Evolutionary conservation across 2,888 invertebrate genomes (phyloP).

Genomic region (Poecilobothrus nobilitatus): DNA sequence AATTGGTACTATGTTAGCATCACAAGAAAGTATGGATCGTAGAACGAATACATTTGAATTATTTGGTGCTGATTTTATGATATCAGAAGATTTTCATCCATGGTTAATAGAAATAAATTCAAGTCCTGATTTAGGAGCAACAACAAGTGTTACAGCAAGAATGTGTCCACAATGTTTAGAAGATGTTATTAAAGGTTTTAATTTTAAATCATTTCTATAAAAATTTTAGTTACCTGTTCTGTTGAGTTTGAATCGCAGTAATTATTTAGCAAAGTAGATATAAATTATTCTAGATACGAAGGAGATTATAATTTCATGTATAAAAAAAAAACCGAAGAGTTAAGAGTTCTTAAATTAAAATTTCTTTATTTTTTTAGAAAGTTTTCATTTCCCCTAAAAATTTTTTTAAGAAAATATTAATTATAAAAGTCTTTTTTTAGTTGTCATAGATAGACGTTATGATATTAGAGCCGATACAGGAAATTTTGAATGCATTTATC

Average conservation of each 20-base stretch:
- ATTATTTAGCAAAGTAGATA: not conserved
- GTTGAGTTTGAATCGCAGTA: not conserved
- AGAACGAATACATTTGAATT: constrained; percentile 77
- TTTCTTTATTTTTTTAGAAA: not conserved
- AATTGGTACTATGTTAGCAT: constrained; percentile 73
- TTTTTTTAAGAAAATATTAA: too few species aligned
- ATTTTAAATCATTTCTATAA: too few species aligned
- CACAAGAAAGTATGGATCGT: constrained; percentile 77
- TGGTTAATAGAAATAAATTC: constrained; percentile 95
- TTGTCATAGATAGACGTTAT: constrained; percentile 64
- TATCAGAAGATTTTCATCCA: constrained; percentile 76
- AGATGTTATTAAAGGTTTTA: constrained; percentile 79
- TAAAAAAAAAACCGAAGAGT: too few species aligned
- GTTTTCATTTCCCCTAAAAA: not conserved
- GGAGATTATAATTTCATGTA: too few species aligned
- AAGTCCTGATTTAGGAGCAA: constrained; percentile 84
- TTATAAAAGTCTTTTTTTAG: constrained; percentile 45
- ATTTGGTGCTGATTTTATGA: constrained; percentile 93
- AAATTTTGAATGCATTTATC: constrained; percentile 69
- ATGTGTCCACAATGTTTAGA: constrained; percentile 82
- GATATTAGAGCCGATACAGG: constrained; percentile 71
- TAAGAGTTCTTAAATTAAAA: too few species aligned
- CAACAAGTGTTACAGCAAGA: constrained; percentile 78
- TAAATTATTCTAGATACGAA: not conserved
- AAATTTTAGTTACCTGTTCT: not conserved